phyloP scores from a whole-genome alignment of 2,797 vertebrate genomes.

The Pantherophis alleghaniensis region DNA sequence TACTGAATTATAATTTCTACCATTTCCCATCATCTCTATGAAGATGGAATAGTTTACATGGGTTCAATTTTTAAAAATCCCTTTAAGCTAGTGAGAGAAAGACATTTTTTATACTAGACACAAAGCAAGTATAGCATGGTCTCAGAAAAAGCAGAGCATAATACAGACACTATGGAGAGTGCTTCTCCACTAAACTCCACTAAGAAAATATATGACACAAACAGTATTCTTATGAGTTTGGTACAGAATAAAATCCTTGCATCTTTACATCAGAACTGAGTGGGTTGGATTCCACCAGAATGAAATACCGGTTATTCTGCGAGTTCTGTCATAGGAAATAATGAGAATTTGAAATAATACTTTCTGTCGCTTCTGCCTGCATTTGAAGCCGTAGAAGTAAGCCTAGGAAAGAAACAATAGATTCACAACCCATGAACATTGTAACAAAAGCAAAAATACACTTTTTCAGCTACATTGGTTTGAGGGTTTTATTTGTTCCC shows the following conservation, averaged over 20 bases:
- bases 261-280: not conserved
- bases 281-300: not conserved
- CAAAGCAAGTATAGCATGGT: not conserved
- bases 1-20: not conserved
- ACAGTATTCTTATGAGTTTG: not conserved
- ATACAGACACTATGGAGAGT: not conserved
- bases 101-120: not conserved
- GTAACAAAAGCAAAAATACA: not conserved
- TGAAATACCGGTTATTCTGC: not conserved
- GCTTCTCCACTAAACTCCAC: not conserved
- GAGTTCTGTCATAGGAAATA: not conserved
- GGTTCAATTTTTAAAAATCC: not conserved
- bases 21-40: not conserved
- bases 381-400: not conserved
- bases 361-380: not conserved
- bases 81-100: not conserved
- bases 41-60: not conserved
- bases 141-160: not conserved
- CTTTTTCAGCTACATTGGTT: not conserved
- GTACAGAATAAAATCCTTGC: not conserved
- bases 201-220: not conserved
- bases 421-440: not conserved
- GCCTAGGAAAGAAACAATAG: not conserved
- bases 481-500: not conserved
- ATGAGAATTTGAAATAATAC: not conserved